Evolutionary conservation across 2,797 vertebrate genomes (phyloP), one percentile per base, ranked within the genome.

Genomic region (Tapirus indicus): DNA sequence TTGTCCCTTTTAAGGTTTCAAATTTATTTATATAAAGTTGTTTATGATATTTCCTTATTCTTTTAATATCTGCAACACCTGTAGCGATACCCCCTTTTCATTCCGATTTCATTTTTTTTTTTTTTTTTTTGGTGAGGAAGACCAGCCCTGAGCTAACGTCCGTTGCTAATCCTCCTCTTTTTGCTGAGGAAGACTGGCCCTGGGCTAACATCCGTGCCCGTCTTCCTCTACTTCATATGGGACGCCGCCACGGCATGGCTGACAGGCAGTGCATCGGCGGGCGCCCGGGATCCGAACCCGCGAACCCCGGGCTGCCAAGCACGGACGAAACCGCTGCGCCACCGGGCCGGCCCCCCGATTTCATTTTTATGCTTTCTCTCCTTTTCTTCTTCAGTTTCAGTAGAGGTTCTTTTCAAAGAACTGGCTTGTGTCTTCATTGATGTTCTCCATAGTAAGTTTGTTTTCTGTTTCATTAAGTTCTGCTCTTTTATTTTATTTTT

Each of bases 391-490:
- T 86, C 23, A n/a, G 5, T 64, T 68, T 80, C 80, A 66, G 29
- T 58, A 64, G 54, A 64, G 32, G 14, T 83, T 93, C 29, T 77
- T 89, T 85, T 52, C 66, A 82, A 18, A 86, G 75, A 74, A 68
- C 17, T 9, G 21, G 10, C 18, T 82, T 86, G 71, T 82, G 38
- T 91, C 44, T 74, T 82, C 18, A 47, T 41, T 75, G 23, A 29
- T 75, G 60, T 17, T 82, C 29, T 83, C 52, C 29, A 2, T 38
- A 78, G 21, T 83, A 87, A 60, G 5, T 78, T 77, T 82, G 17
- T 87, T 96, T 94, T 62, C 58, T 94, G 0, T 88, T 91, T 83
- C 32, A 64, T 83, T 90, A 35, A 77, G n/a, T 47, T 71, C 32
- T 88, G 35, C 6, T 69, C 20, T 91, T 85, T 56, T 75, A 32